Conservation (phyloP, 2,888 invertebrate genomes). For the Zaprionus lineosus region DNA sequence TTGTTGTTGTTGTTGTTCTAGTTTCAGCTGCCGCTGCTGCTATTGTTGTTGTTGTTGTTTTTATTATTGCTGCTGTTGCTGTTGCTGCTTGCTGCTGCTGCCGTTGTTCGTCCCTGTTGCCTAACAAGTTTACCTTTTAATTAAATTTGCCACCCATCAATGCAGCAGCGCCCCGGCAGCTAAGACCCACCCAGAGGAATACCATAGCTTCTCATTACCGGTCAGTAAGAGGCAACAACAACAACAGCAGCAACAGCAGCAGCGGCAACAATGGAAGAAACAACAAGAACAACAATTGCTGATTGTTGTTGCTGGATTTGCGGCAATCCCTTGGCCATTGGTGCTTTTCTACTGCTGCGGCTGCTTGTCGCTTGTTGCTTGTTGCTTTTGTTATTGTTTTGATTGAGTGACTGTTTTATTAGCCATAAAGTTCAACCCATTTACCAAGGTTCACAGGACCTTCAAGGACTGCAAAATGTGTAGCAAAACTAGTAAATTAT, state of each 20-base stretch:
- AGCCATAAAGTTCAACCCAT: no score
- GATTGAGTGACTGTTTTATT: no score
- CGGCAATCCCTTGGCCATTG: conserved; percentile 49
- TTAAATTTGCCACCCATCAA: conserved; percentile 66
- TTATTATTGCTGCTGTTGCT: conserved; percentile 3
- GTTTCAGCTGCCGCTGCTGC: conserved; percentile 20
- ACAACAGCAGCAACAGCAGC: conserved; percentile 2
- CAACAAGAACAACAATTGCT: conserved; percentile 5
- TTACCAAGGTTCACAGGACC: no score
- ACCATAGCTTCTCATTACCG: conserved; percentile 35
- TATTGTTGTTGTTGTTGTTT: conserved; percentile 10
- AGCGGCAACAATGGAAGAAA: conserved; percentile 5
- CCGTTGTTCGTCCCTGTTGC: conserved; percentile 34
- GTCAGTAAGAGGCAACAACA: conserved; percentile 40
- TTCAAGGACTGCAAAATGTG: no score
- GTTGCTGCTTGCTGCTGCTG: conserved; percentile 31
- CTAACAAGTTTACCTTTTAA: conserved; percentile 75
- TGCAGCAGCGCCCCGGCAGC: conserved; percentile 14
- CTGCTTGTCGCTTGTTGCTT: conserved; percentile 1
- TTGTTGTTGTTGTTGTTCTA: conserved; percentile 36
- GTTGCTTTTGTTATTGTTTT: conserved; percentile 3
- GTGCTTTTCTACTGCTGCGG: conserved; percentile 17
- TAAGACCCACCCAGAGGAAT: background rate
- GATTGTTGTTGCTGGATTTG: conserved; percentile 24
- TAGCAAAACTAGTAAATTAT: no score